phyloP scores from a whole-genome alignment of 1,140 invertebrate genomes.

The Bombus soroeensis region DNA sequence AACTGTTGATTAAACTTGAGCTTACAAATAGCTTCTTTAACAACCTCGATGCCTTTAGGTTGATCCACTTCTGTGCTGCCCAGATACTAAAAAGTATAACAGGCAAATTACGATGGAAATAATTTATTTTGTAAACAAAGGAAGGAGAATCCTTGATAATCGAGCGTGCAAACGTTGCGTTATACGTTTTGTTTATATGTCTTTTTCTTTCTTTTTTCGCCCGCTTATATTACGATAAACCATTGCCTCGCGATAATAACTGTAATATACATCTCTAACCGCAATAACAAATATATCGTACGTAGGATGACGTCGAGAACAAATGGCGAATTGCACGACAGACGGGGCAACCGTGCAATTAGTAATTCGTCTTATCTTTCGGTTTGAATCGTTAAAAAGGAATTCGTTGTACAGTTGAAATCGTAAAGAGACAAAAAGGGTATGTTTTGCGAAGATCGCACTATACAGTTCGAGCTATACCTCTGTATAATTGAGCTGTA shows the following conservation, averaged over 20 bases:
- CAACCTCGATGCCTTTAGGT: conserved; percentile 98
- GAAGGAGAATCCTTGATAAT: not conserved
- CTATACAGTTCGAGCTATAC: too few relatives aligned
- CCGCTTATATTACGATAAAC: not conserved
- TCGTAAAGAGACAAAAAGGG: too few relatives aligned
- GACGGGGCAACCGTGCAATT: not conserved
- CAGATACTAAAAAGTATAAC: conserved; percentile 89
- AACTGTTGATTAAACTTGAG: conserved; percentile 97
- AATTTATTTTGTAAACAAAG: not conserved
- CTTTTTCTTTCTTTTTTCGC: not conserved
- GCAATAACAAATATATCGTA: not conserved
- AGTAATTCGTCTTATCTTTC: not conserved
- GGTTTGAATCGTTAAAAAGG: too few relatives aligned
- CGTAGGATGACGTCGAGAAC: not conserved
- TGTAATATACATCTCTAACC: not conserved
- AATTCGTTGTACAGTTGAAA: too few relatives aligned
- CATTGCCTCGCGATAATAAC: conserved; percentile 1
- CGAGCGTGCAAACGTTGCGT: not conserved
- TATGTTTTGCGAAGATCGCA: too few relatives aligned
- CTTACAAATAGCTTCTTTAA: conserved; percentile 97
- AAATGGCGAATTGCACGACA: not conserved
- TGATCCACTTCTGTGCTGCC: conserved; percentile 96
- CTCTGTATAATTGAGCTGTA: not conserved
- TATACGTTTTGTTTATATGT: not conserved
- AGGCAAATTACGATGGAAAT: not conserved